Conservation (phyloP, 2,113 vertebrate species). For the Corythoichthys haematopterus region DNA sequence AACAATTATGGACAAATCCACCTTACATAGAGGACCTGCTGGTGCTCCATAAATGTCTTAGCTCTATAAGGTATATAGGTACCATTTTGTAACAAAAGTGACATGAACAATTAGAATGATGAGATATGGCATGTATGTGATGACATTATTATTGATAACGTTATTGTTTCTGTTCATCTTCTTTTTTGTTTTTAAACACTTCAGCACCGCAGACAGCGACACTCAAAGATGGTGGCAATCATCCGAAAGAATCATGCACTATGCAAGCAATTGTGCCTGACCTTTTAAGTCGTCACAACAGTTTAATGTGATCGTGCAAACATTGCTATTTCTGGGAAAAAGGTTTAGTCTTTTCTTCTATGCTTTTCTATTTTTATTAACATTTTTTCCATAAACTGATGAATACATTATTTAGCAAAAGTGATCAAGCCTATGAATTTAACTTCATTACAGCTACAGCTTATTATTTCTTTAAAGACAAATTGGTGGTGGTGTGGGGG, state of each 20-base stretch:
- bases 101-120: not conserved
- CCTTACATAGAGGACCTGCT: too few species aligned
- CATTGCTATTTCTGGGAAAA: not conserved
- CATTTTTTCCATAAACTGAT: not conserved
- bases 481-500: not conserved
- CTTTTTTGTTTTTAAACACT: not conserved
- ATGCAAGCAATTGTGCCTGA: not conserved
- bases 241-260: conserved; percentile 1
- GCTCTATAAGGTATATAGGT: too few species aligned
- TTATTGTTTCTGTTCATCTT: not conserved
- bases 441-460: not conserved
- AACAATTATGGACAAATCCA: too few species aligned
- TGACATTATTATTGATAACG: not conserved
- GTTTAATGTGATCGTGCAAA: not conserved
- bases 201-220: conserved; percentile 40
- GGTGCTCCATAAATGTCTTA: too few species aligned
- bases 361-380: not conserved
- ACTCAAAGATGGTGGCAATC: not conserved
- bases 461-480: not conserved
- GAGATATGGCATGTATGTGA: not conserved
- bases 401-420: not conserved
- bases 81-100: not conserved
- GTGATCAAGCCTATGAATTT: not conserved
- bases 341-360: not conserved
- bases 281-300: not conserved